Conservation (phyloP, 2,113 vertebrate species). For the Phalacrocorax brasilianus region DNA sequence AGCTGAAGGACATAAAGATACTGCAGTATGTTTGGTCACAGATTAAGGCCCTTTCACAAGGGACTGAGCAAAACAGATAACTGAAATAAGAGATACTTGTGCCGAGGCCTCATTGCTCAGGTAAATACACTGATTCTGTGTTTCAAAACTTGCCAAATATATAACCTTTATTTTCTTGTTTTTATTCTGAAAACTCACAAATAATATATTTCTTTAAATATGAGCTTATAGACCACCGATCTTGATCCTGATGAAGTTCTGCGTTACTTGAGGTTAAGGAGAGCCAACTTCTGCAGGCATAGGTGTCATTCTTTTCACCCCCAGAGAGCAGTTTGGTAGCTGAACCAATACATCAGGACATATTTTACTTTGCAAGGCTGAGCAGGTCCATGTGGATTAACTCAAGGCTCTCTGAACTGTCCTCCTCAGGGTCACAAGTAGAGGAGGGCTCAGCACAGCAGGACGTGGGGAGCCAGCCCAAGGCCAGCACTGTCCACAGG, state of each 20-base stretch:
- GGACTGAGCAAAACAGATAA: slow-evolving; percentile 59
- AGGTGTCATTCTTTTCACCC: not conserved
- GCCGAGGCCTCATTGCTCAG: not conserved
- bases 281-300: not conserved
- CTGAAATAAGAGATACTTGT: not conserved
- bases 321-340: not conserved
- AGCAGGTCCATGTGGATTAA: not conserved
- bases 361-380: not conserved
- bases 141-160: slow-evolving; percentile 49
- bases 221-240: slow-evolving; percentile 23
- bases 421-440: not conserved
- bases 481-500: not conserved
- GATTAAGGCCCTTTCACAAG: slow-evolving; percentile 47
- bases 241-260: slow-evolving; percentile 34
- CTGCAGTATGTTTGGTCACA: slow-evolving; percentile 53
- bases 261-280: not conserved
- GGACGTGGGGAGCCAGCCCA: not conserved
- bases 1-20: slow-evolving; percentile 55
- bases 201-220: slow-evolving; percentile 44
- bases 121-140: not conserved
- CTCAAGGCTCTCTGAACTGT: not conserved
- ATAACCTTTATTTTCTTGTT: not conserved
- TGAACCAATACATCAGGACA: not conserved
- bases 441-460: not conserved
- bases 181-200: not conserved